Conservation (phyloP, 2,888 invertebrate species). For the Tholera decimalis region DNA sequence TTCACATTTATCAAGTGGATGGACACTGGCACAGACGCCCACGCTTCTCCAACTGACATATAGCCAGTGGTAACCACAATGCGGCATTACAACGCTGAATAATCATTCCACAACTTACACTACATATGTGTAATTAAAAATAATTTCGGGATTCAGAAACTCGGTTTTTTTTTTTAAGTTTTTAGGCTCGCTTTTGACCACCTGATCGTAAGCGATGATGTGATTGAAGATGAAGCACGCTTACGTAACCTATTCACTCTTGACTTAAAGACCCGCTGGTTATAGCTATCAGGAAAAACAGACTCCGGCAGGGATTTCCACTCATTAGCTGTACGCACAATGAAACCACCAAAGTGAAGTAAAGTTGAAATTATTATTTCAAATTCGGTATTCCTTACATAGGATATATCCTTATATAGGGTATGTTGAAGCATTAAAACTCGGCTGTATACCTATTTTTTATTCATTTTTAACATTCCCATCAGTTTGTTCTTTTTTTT, state of each 20-base stretch:
- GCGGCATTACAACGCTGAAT: slow-evolving; percentile 40
- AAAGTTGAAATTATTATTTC: slow-evolving; percentile 5
- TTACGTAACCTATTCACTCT: no score
- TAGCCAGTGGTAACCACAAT: slow-evolving; percentile 59
- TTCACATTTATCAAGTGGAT: slow-evolving; percentile 83
- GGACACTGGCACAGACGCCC: slow-evolving; percentile 72
- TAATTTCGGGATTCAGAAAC: slow-evolving; percentile 32
- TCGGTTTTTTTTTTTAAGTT: no score
- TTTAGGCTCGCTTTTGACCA: no score
- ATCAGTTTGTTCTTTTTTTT: slow-evolving; percentile 2
- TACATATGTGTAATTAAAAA: slow-evolving; percentile 30
- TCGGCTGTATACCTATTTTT: background rate
- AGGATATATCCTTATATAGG: no score
- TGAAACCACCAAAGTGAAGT: slow-evolving; percentile 13
- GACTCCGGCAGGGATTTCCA: no score
- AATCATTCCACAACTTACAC: slow-evolving; percentile 32
- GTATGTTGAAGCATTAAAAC: background rate
- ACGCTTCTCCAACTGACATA: slow-evolving; percentile 67
- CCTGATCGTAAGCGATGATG: no score
- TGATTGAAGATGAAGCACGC: no score
- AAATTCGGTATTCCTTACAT: slow-evolving; percentile 21
- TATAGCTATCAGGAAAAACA: no score
- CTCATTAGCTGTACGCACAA: no score
- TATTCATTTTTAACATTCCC: slow-evolving; percentile 15
- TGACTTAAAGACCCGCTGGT: no score